Conservation (phyloP, 2,888 invertebrate genomes). For the Troglohyphantes excavatus region DNA sequence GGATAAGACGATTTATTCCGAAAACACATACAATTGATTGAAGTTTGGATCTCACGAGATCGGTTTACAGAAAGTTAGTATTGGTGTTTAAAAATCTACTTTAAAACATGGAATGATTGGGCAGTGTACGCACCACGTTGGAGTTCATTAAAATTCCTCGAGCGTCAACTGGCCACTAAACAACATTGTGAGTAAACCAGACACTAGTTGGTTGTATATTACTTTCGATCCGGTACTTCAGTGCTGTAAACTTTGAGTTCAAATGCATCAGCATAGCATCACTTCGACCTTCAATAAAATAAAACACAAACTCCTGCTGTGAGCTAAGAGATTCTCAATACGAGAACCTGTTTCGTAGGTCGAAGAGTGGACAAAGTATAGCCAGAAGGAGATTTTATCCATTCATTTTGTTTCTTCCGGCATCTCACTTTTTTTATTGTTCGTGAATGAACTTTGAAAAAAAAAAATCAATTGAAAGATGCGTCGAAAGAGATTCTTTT, state of each 20-base stretch:
- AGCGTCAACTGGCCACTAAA: background rate
- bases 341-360: slow-evolving; percentile 31
- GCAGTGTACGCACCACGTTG: slow-evolving; percentile 8
- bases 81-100: too few species aligned
- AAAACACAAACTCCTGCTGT: background rate
- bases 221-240: background rate
- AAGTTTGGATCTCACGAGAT: too few species aligned
- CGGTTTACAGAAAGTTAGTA: too few species aligned
- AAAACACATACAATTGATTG: too few species aligned
- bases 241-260: slow-evolving; percentile 24
- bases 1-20: too few species aligned
- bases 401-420: slow-evolving; percentile 41
- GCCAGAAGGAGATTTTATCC: slow-evolving; percentile 8
- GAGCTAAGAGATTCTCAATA: slow-evolving; percentile 8
- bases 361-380: slow-evolving; percentile 33
- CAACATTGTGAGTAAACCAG: background rate
- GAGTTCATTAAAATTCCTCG: slow-evolving; percentile 27
- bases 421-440: slow-evolving; percentile 11
- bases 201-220: background rate
- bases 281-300: slow-evolving; percentile 41
- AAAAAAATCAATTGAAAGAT: slow-evolving; percentile 1
- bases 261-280: background rate
- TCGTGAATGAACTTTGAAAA: background rate
- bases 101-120: too few species aligned
- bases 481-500: slow-evolving; percentile 9